Base-by-base conservation (phyloP, 2,113 vertebrate genomes). In the Buteo buteo region DNA sequence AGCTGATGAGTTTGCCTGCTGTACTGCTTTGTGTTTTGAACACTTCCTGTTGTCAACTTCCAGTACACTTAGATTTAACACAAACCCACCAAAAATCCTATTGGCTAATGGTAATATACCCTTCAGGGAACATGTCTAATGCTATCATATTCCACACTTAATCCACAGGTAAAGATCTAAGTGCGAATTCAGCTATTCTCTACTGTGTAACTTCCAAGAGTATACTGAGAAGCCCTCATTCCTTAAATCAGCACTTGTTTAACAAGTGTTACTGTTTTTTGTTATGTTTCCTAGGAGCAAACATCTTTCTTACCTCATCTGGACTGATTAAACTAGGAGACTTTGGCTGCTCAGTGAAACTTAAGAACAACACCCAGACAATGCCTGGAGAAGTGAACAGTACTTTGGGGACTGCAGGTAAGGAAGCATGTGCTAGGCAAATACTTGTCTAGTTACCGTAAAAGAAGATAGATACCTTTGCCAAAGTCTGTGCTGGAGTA, bases 331-430 rank as follows among this genome's bases (percentile, higher is more conserved):
- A 99, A 94, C 97, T 99, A 42, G 99, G 99, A 26, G 99, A 99
- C 95, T 99, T 99, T 50, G 99, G 99, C 91, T 99, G 99, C 90
- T 99, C 99, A 0, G 99, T 99, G 69, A 99, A 99, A 95, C 98
- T 99, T 62, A 99, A 99, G 85, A 99, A 99, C 97, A 99, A 99
- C 34, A 99, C 99, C 5, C 99, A 99, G 94, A 99, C 99, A 32
- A 99, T 99, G 99, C 99, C 99, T 13, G 99, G 99, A 16, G 99
- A 99, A 97, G 99, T 99, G 94, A 99, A 99, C 97, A 99, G 99
- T 97, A 99, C 99, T 0, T 97, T 99, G 94, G 99, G 99, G 66
- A 99, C 99, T 50, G 99, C 99, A 98, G 99, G 99, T 99, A 94
- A 98, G 96, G 47, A 59, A 34, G n/a, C 25, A 4, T 8, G 7